Percentiles rank a stretch among this genome's conserved stretches.
These are phyloP conservation scores for Scortum barcoo DNA, from an alignment of 2,113 vertebrate genomes.

Conservation along the genomic window DNA sequence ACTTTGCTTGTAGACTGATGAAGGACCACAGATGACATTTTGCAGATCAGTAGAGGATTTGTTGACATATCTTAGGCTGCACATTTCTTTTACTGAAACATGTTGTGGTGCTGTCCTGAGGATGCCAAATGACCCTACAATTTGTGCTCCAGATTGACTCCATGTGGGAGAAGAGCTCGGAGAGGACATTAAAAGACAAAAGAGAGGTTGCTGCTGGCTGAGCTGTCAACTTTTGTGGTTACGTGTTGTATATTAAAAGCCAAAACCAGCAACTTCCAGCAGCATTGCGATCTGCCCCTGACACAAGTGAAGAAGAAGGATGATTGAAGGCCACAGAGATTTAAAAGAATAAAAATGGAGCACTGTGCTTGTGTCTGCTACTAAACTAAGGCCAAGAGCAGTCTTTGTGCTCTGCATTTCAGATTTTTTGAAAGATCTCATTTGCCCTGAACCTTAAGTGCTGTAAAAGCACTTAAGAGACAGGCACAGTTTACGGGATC, in stretches of 20 bases:
- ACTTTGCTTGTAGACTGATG: background rate
- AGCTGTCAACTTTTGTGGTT: background rate
- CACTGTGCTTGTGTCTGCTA: conserved; percentile 8
- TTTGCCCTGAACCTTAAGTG: conserved; percentile 14
- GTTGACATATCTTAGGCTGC: no score
- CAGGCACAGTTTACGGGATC: conserved; percentile 5
- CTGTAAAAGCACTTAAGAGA: conserved; percentile 21
- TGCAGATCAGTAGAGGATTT: background rate
- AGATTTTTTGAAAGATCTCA: conserved; percentile 5
- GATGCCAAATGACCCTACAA: conserved; percentile 5
- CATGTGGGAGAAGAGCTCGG: conserved; percentile 11
- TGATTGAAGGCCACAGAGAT: conserved; percentile 5
- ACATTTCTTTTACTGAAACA: background rate
- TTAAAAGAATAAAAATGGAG: conserved; percentile 20
- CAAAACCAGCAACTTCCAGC: conserved; percentile 4
- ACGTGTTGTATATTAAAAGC: background rate
- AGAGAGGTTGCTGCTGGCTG: background rate
- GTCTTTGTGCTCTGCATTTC: conserved; percentile 6
- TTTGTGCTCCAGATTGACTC: conserved; percentile 2
- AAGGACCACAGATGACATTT: background rate
- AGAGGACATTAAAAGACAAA: conserved; percentile 7
- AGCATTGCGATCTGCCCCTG: background rate
- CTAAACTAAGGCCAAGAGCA: conserved; percentile 6
- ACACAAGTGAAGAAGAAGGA: background rate
- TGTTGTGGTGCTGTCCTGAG: conserved; percentile 16